These are phyloP conservation scores for Scortum barcoo DNA, from an alignment of 2,113 vertebrate genomes.

Conservation along the genomic window DNA sequence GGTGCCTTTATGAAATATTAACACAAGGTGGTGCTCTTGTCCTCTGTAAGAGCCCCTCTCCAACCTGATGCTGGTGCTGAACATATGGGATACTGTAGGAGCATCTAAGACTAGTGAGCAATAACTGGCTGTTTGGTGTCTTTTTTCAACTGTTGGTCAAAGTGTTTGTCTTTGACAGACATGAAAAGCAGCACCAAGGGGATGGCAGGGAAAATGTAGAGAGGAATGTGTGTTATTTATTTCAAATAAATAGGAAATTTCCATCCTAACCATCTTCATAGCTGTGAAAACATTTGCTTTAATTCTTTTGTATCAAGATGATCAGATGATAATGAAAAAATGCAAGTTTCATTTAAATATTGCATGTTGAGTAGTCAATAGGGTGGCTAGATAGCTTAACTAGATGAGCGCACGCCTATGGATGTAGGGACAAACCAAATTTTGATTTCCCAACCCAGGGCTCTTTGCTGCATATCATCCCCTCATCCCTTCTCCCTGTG, in stretches of 20 bases:
- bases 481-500: too few relatives aligned
- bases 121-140: background rate
- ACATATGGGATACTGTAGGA: background rate
- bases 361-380: background rate
- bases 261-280: background rate
- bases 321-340: background rate
- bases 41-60: slow-evolving; percentile 52
- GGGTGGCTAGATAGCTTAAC: too few relatives aligned
- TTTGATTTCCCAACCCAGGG: too few relatives aligned
- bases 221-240: background rate
- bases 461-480: too few relatives aligned
- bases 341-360: background rate
- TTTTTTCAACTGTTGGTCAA: slow-evolving; percentile 3
- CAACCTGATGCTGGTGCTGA: background rate
- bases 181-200: background rate
- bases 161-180: background rate
- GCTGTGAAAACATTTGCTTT: background rate
- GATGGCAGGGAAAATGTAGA: background rate
- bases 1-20: slow-evolving; percentile 50
- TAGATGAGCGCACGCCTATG: too few relatives aligned
- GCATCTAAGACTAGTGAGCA: background rate
- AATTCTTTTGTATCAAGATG: background rate
- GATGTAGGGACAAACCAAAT: too few relatives aligned
- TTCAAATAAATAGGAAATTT: background rate
- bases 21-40: slow-evolving; percentile 81